Conservation (phyloP, 2,797 vertebrate genomes). For the Ptychadena robeensis region DNA sequence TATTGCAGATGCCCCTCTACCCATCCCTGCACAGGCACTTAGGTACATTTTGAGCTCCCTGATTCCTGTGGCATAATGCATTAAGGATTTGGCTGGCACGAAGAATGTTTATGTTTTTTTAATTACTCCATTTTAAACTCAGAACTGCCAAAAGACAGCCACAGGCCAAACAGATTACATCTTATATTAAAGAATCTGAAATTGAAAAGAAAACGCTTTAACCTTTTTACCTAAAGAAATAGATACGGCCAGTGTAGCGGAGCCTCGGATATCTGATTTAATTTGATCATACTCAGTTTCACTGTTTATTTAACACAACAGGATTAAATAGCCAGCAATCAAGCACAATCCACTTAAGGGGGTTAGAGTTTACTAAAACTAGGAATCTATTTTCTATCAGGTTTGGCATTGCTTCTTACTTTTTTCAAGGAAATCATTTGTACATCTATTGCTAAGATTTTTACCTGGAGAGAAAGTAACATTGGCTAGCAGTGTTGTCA, state of each 20-base stretch:
- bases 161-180: not conserved
- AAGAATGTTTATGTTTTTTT: slow-evolving; percentile 12
- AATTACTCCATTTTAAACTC: slow-evolving; percentile 14
- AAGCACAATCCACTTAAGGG: too few species aligned
- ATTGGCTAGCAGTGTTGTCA: too few species aligned
- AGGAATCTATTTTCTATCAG: too few species aligned
- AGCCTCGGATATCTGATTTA: not conserved
- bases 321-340: too few species aligned
- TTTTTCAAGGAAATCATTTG: too few species aligned
- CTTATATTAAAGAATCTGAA: not conserved
- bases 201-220: not conserved
- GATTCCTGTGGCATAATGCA: slow-evolving; percentile 20
- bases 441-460: too few species aligned
- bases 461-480: too few species aligned
- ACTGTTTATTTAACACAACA: too few species aligned
- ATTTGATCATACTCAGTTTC: too few species aligned
- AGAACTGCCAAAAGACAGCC: not conserved
- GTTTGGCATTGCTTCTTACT: too few species aligned
- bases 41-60: not conserved
- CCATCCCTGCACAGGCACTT: not conserved
- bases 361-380: too few species aligned
- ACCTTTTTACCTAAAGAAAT: not conserved
- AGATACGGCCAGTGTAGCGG: not conserved
- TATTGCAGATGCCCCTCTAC: too few species aligned
- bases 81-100: slow-evolving; percentile 3